Conservation (phyloP, 2,888 invertebrate species). For the Acleris sparsana region DNA sequence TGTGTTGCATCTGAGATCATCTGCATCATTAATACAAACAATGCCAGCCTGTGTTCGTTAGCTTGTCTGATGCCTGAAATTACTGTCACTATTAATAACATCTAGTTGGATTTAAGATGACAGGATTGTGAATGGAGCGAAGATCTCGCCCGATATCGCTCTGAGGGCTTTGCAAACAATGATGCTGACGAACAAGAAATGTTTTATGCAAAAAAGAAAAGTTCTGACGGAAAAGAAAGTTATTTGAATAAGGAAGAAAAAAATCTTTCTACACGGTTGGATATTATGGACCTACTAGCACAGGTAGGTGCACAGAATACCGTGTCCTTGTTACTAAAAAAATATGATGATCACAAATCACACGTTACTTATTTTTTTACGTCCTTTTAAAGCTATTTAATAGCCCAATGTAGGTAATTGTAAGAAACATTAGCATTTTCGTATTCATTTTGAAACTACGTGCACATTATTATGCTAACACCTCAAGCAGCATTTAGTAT, state of each 20-base stretch:
- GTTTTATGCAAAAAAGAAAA: constrained; percentile 19
- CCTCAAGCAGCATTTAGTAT: too few species aligned
- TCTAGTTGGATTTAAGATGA: constrained; percentile 25
- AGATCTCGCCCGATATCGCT: constrained; percentile 17
- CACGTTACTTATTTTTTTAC: too few species aligned
- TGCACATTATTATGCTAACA: too few species aligned
- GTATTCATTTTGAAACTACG: too few species aligned
- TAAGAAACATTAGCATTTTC: too few species aligned
- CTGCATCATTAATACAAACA: constrained; percentile 13
- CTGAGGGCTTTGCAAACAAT: constrained; percentile 25
- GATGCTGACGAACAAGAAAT: constrained; percentile 11
- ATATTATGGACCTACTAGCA: neutral
- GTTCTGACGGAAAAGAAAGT: constrained; percentile 10
- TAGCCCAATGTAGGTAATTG: too few species aligned
- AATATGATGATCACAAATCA: too few species aligned
- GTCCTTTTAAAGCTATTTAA: too few species aligned
- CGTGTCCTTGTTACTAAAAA: too few species aligned
- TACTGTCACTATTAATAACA: constrained; percentile 10
- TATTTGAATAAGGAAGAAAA: neutral
- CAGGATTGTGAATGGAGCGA: constrained; percentile 14
- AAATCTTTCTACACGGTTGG: neutral
- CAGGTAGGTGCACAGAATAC: neutral
- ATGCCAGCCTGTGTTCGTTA: constrained; percentile 7
- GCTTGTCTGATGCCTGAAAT: constrained; percentile 22
- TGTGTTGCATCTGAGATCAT: constrained; percentile 4